phyloP scores from a whole-genome alignment of 1,140 invertebrate species.

The Plodia interpunctella region DNA sequence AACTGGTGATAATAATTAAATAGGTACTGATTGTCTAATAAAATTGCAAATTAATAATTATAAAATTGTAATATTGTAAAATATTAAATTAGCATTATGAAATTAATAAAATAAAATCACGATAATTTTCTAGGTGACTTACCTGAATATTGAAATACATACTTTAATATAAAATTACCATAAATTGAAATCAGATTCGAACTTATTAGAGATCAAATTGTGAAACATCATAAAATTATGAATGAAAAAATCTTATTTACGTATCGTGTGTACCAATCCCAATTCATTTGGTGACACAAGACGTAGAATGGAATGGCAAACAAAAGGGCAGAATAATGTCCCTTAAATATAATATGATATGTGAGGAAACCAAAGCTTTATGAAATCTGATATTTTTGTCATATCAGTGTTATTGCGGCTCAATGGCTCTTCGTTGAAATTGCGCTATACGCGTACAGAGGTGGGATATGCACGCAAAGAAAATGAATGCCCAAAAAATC shows the following conservation, averaged over 20 bases:
- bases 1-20: neutral
- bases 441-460: conserved; percentile 9
- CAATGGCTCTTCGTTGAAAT: conserved; percentile 39
- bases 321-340: conserved; percentile 65
- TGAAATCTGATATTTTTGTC: conserved; percentile 76
- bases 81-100: too few relatives aligned
- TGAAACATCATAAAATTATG: too few relatives aligned
- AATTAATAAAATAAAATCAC: too few relatives aligned
- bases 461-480: conserved; percentile 9
- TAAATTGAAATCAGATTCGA: too few relatives aligned
- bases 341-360: conserved; percentile 73
- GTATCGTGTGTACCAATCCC: conserved; percentile 24
- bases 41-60: neutral
- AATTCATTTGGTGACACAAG: conserved; percentile 33
- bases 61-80: too few relatives aligned
- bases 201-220: too few relatives aligned
- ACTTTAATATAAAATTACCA: too few relatives aligned
- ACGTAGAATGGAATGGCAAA: conserved; percentile 42
- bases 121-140: too few relatives aligned
- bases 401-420: conserved; percentile 72
- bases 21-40: too few relatives aligned
- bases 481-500: too few relatives aligned
- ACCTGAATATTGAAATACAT: too few relatives aligned
- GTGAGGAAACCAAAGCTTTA: conserved; percentile 74
- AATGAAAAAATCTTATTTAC: conserved; percentile 7